Percentiles rank a stretch among this genome's conserved stretches.
Conservation (phyloP, 1,140 invertebrate species). For the Popillia japonica region DNA sequence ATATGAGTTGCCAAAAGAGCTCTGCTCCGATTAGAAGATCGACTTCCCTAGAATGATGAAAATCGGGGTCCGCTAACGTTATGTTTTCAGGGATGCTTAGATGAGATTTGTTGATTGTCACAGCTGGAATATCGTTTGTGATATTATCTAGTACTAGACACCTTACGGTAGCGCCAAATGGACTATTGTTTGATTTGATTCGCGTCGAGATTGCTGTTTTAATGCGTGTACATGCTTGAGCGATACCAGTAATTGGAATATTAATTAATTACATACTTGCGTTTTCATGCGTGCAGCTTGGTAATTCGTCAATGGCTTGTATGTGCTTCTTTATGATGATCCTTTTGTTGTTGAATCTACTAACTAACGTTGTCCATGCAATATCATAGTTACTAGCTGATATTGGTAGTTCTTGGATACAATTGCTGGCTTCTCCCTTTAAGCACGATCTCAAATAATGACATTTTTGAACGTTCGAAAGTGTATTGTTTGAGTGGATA, state of each 20-base stretch:
- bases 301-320: not conserved
- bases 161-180: not conserved
- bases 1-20: conserved; percentile 40
- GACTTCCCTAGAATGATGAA: not conserved
- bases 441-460: conserved; percentile 50
- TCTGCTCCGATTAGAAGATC: conserved; percentile 7
- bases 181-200: not conserved
- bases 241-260: not conserved
- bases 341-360: conserved; percentile 42
- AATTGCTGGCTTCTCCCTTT: conserved; percentile 46
- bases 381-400: conserved; percentile 40
- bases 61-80: conserved; percentile 1
- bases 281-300: not conserved
- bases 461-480: conserved; percentile 43
- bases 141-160: conserved; percentile 16
- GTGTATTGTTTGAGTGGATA: too few relatives aligned
- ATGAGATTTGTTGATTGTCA: not conserved
- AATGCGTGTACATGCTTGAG: not conserved
- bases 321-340: conserved; percentile 37
- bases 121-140: not conserved
- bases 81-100: not conserved
- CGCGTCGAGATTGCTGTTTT: not conserved
- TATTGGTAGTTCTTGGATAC: conserved; percentile 46
- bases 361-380: conserved; percentile 43
- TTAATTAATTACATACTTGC: not conserved